Percentiles rank a stretch among this genome's conserved stretches.
Conservation (phyloP, 2,888 invertebrate genomes). For the Antheraea assamensis region DNA sequence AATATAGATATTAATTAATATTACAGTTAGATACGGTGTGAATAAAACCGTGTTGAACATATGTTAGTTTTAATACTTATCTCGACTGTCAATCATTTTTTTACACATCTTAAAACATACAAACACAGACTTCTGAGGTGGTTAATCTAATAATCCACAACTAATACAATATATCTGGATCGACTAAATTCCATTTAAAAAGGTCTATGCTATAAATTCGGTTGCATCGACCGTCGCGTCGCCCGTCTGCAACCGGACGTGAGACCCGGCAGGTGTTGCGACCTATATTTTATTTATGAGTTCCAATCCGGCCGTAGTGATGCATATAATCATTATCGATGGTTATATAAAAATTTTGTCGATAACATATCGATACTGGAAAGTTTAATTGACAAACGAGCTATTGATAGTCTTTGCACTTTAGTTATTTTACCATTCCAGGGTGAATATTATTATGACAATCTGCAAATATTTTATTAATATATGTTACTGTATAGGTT, state of each 20-base stretch:
- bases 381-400: too few relatives aligned
- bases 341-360: neutral
- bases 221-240: constrained; percentile 21
- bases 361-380: neutral
- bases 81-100: too few relatives aligned
- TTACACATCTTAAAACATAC: too few relatives aligned
- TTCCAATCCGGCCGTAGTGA: constrained; percentile 21
- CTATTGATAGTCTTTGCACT: neutral
- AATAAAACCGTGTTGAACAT: too few relatives aligned
- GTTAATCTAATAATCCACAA: neutral
- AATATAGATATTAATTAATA: too few relatives aligned
- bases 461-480: too few relatives aligned
- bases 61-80: too few relatives aligned
- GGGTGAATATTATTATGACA: too few relatives aligned
- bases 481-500: too few relatives aligned
- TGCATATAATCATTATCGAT: constrained; percentile 4
- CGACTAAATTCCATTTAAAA: neutral
- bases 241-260: constrained; percentile 18
- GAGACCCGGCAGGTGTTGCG: constrained; percentile 26
- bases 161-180: neutral
- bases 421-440: neutral
- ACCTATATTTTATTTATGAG: constrained; percentile 31
- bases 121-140: neutral
- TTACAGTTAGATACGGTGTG: too few relatives aligned
- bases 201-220: constrained; percentile 4